Percentiles rank a stretch among this genome's conserved stretches.
Conservation (phyloP, 2,113 vertebrate genomes). For the Spermophilus dauricus region DNA sequence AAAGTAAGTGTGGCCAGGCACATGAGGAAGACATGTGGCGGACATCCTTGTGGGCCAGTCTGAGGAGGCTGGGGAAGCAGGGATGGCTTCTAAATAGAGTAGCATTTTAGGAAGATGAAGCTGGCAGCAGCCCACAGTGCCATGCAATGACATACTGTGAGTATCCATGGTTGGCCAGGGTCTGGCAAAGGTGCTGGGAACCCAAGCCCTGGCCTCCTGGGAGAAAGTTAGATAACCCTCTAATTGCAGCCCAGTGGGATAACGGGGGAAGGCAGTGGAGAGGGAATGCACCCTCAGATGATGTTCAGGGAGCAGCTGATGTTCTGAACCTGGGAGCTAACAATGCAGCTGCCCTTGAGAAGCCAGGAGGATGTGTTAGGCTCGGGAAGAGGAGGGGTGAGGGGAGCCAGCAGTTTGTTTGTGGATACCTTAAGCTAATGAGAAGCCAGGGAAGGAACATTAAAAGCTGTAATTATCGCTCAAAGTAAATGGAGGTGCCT, state of each 20-base stretch:
- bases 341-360: background rate
- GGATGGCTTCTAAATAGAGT: background rate
- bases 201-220: constrained; percentile 6
- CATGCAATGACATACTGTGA: background rate
- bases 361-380: background rate
- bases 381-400: background rate
- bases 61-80: background rate
- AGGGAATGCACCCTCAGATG: background rate
- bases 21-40: rapidly evolving
- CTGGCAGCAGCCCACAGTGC: constrained; percentile 37
- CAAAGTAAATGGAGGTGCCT: constrained; percentile 5
- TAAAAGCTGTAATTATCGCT: constrained; percentile 71
- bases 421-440: constrained; percentile 73
- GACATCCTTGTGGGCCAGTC: background rate
- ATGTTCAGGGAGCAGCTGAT: background rate
- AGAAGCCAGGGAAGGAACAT: constrained; percentile 62
- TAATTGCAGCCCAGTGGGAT: constrained; percentile 38
- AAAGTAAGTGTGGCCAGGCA: background rate
- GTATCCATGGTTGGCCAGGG: constrained; percentile 43
- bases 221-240: constrained; percentile 53
- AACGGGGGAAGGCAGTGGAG: background rate
- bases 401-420: constrained; percentile 46
- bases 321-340: background rate
- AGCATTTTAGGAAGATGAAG: constrained; percentile 72
- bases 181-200: constrained; percentile 70